These are phyloP conservation scores for Bathybates hornii DNA, from an alignment of 2,113 vertebrate species.

Conservation along the genomic window DNA sequence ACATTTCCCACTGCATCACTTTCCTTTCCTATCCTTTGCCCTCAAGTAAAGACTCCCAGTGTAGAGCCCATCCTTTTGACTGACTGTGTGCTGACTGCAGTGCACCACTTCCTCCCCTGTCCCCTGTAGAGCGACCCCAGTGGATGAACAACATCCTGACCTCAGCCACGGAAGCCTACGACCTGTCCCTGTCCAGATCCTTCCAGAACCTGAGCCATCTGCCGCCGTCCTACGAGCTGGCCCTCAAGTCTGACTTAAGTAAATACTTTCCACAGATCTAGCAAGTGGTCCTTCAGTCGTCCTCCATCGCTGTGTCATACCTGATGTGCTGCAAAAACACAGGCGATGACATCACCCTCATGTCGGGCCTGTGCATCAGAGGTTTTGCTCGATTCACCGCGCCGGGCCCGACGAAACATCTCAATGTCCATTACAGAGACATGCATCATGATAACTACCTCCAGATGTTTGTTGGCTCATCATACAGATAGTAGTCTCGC, in stretches of 20 bases:
- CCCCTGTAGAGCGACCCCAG: conserved; percentile 79
- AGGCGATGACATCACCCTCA: conserved; percentile 8
- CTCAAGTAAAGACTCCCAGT: neutral
- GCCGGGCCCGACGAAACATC: neutral
- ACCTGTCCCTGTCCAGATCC: conserved; percentile 92
- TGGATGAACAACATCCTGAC: conserved; percentile 96
- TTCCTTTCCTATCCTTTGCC: neutral
- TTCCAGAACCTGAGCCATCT: conserved; percentile 97
- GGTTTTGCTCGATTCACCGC: neutral
- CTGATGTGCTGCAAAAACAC: neutral
- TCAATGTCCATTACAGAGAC: conserved; percentile 21
- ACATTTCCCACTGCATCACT: neutral
- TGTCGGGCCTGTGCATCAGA: neutral
- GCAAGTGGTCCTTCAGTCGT: conserved; percentile 55
- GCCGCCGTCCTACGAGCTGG: conserved; percentile 88
- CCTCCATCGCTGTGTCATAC: conserved; percentile 15
- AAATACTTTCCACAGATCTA: conserved; percentile 87
- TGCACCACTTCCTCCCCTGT: conserved; percentile 3
- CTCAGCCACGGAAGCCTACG: conserved; percentile 93
- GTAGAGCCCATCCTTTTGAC: neutral
- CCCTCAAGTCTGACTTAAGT: conserved; percentile 86
- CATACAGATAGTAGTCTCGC: neutral
- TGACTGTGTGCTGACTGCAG: conserved; percentile 1
- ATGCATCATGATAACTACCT: conserved; percentile 8
- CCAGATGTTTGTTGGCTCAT: conserved; percentile 24